Evolutionary conservation across 2,113 vertebrate genomes (phyloP).

Genomic region (Progne subis): DNA sequence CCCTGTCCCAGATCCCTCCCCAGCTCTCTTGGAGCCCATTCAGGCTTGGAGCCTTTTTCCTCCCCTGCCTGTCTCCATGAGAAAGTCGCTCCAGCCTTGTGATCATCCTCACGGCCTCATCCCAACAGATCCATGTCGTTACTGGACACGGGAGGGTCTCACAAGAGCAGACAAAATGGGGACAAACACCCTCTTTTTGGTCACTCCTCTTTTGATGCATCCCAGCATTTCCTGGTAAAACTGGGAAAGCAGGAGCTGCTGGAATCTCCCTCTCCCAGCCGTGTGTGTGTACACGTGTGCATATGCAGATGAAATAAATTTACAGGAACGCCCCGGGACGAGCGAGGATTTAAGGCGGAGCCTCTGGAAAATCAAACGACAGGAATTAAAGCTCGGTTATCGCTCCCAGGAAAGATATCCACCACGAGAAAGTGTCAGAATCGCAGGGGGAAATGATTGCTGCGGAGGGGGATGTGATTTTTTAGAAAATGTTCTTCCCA

Average conservation of each 20-base stretch:
- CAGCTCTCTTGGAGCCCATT: neutral
- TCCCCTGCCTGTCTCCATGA: neutral
- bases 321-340: rapidly evolving
- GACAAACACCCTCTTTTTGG: neutral
- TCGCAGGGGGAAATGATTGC: neutral
- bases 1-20: neutral
- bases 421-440: neutral
- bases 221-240: neutral
- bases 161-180: neutral
- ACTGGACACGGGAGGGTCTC: neutral
- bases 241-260: neutral
- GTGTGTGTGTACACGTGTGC: rapidly evolving
- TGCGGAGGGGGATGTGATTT: neutral
- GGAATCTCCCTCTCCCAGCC: neutral
- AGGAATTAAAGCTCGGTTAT: neutral
- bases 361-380: neutral
- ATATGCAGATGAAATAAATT: neutral
- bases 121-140: neutral
- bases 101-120: neutral
- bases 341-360: neutral
- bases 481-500: neutral
- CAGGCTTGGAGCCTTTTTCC: neutral
- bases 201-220: neutral
- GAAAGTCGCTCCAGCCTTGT: neutral
- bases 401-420: neutral